These are phyloP conservation scores for Drosophila hydei DNA, from an alignment of 1,140 invertebrate genomes.

Conservation along the genomic window DNA sequence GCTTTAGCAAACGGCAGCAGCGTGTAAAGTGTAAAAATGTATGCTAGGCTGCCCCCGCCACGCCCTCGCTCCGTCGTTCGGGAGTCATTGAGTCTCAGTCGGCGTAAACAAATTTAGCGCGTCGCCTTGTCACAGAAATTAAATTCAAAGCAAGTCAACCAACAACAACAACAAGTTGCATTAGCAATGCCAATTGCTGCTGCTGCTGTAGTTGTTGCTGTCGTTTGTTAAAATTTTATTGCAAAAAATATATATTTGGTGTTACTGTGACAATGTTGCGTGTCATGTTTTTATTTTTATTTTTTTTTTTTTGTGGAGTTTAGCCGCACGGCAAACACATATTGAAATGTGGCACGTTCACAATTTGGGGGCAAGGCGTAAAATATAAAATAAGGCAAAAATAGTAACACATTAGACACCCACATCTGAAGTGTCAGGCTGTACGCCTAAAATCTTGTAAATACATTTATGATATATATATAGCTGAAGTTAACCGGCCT, in stretches of 20 bases:
- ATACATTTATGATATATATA: slow-evolving; percentile 5
- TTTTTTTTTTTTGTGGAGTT: slow-evolving; percentile 9
- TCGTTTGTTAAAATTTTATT: slow-evolving; percentile 45
- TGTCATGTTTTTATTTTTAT: slow-evolving; percentile 38
- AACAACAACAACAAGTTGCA: slow-evolving; percentile 38
- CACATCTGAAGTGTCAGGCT: slow-evolving; percentile 5
- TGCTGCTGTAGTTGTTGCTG: slow-evolving; percentile 17
- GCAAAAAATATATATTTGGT: slow-evolving; percentile 62
- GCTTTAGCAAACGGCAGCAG: slow-evolving; percentile 4
- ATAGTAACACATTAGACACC: slow-evolving; percentile 27
- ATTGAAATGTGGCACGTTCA: slow-evolving; percentile 12
- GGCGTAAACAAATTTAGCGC: slow-evolving; percentile 70
- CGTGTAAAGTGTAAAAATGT: slow-evolving; percentile 51
- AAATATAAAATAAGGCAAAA: not conserved
- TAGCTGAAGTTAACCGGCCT: no score
- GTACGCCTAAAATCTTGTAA: not conserved
- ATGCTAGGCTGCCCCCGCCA: slow-evolving; percentile 33
- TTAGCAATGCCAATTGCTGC: slow-evolving; percentile 51
- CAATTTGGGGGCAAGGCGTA: slow-evolving; percentile 45
- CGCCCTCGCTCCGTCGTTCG: slow-evolving; percentile 23
- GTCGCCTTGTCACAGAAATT: slow-evolving; percentile 71
- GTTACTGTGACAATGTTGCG: slow-evolving; percentile 70
- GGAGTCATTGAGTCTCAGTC: slow-evolving; percentile 62
- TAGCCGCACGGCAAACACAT: slow-evolving; percentile 5
- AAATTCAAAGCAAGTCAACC: slow-evolving; percentile 56